phyloP scores from a whole-genome alignment of 2,797 vertebrate genomes.

The Scleropages formosus region DNA sequence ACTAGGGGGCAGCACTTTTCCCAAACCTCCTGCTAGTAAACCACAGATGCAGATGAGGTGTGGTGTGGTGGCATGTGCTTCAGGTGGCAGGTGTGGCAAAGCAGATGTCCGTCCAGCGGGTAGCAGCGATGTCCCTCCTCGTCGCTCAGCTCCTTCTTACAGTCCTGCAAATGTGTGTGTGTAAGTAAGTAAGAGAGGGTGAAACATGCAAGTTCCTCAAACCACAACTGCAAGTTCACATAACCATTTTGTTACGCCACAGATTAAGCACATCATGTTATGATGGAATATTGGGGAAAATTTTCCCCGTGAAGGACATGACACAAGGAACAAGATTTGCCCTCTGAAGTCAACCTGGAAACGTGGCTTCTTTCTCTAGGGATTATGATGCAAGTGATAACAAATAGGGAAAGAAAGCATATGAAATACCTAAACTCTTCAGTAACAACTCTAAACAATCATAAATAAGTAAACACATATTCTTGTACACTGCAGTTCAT shows the following conservation, averaged over 20 bases:
- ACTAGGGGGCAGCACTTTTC: constrained; percentile 55
- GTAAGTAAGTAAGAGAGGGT: not conserved
- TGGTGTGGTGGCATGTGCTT: constrained; percentile 77
- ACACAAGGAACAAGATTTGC: too few relatives aligned
- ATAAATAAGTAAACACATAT: too few relatives aligned
- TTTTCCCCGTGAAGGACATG: not conserved
- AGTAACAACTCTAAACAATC: too few relatives aligned
- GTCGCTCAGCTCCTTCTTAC: constrained; percentile 88
- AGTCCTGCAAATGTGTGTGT: constrained; percentile 70
- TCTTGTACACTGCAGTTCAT: too few relatives aligned
- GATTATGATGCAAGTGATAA: too few relatives aligned
- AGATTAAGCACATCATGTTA: not conserved
- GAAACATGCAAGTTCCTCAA: not conserved
- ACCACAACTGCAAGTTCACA: not conserved
- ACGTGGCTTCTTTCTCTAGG: too few relatives aligned
- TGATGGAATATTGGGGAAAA: not conserved
- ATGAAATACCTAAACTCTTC: too few relatives aligned
- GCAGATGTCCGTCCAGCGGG: constrained; percentile 84
- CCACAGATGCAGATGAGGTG: constrained; percentile 48
- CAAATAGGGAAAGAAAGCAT: too few relatives aligned
- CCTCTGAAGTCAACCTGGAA: too few relatives aligned
- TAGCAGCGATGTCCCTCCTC: constrained; percentile 94
- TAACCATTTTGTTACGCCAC: not conserved
- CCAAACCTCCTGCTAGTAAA: constrained; percentile 65
- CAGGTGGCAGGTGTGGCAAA: constrained; percentile 90